Evolutionary conservation across 2,113 vertebrate genomes (phyloP).

Genomic region (Mixornis gularis): DNA sequence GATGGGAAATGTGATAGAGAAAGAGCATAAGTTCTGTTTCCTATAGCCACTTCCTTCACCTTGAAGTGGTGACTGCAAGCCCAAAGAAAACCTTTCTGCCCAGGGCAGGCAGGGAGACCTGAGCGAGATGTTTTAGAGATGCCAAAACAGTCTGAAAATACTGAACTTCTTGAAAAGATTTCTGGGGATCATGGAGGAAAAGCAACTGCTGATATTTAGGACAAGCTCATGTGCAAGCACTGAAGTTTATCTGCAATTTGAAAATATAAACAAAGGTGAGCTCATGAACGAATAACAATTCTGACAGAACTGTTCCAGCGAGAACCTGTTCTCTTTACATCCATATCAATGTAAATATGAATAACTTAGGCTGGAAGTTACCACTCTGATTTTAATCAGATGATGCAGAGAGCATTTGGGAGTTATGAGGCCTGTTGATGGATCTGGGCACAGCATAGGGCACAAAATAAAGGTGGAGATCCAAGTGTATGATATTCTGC

Average conservation of each 20-base stretch:
- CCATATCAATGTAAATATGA: background rate
- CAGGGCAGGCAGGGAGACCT: background rate
- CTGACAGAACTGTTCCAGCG: background rate
- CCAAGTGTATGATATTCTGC: background rate
- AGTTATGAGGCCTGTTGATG: background rate
- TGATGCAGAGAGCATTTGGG: background rate
- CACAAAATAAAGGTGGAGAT: background rate
- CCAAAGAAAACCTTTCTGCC: rapidly evolving
- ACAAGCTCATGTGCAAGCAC: background rate
- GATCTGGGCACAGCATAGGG: background rate
- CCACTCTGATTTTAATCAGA: background rate
- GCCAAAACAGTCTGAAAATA: background rate
- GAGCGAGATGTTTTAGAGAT: background rate
- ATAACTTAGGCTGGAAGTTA: background rate
- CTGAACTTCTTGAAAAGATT: background rate
- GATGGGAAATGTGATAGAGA: background rate
- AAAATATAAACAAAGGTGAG: background rate
- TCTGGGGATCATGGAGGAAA: background rate
- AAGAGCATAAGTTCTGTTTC: background rate
- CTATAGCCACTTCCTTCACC: background rate
- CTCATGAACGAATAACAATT: background rate
- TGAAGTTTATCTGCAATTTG: background rate
- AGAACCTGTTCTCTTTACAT: background rate
- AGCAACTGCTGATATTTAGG: background rate
- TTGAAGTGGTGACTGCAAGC: background rate